phyloP scores from a whole-genome alignment of 2,888 invertebrate genomes.

The Tachina grossa region DNA sequence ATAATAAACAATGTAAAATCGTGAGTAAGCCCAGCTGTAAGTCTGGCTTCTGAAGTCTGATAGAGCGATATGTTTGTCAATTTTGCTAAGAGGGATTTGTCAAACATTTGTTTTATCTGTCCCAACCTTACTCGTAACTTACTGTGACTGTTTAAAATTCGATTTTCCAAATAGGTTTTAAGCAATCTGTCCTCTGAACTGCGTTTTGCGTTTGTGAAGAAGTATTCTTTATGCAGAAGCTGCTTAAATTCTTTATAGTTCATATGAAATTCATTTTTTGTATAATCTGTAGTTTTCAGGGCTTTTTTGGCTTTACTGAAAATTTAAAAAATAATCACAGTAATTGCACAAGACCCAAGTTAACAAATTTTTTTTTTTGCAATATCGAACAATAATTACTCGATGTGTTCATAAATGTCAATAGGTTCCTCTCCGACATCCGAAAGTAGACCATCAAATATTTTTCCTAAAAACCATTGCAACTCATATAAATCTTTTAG shows the following conservation, averaged over 20 bases:
- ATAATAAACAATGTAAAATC: too few species aligned
- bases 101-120: too few species aligned
- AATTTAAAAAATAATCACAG: not conserved
- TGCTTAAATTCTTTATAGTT: conserved; percentile 28
- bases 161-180: conserved; percentile 41
- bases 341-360: not conserved
- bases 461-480: conserved; percentile 14
- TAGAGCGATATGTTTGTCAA: too few species aligned
- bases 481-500: conserved; percentile 54
- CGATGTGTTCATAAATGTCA: conserved; percentile 25
- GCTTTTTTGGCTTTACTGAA: conserved; percentile 45
- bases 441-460: conserved; percentile 42
- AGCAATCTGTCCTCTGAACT: conserved; percentile 25
- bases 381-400: conserved; percentile 19
- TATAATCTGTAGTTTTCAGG: conserved; percentile 24
- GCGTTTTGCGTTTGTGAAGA: conserved; percentile 19
- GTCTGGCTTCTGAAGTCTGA: too few species aligned
- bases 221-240: conserved; percentile 4
- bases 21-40: too few species aligned
- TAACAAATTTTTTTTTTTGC: too few species aligned
- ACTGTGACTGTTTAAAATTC: conserved; percentile 49
- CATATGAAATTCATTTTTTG: conserved; percentile 12
- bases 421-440: conserved; percentile 16
- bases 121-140: conserved; percentile 15
- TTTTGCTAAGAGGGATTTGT: too few species aligned